Conservation (phyloP, 2,888 invertebrate species). For the Pammene aurita region DNA sequence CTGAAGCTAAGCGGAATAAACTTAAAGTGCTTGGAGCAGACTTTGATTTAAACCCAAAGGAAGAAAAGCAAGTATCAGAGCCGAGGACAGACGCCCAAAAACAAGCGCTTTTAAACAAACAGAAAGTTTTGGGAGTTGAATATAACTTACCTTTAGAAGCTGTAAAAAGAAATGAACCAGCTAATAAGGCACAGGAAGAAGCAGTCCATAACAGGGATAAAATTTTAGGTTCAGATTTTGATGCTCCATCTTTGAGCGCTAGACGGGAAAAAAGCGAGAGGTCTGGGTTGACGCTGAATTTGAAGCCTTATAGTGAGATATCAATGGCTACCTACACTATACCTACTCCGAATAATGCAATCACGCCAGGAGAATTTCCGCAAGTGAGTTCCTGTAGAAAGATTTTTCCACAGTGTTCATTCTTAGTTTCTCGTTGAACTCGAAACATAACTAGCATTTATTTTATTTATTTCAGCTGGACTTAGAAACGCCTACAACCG, state of each 20-base stretch:
- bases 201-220: constrained; percentile 67
- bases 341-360: constrained; percentile 58
- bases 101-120: constrained; percentile 84
- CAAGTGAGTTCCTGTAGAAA: constrained; percentile 70
- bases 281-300: constrained; percentile 68
- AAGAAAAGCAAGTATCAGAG: constrained; percentile 45
- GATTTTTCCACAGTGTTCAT: neutral
- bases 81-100: constrained; percentile 79
- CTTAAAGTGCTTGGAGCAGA: constrained; percentile 67
- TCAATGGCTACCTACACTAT: constrained; percentile 44
- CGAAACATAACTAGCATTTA: too few relatives aligned
- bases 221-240: constrained; percentile 58
- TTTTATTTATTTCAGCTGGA: constrained; percentile 75
- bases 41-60: constrained; percentile 50
- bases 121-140: constrained; percentile 85
- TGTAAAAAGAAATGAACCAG: constrained; percentile 55
- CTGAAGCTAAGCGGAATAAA: constrained; percentile 69
- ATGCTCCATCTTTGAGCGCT: constrained; percentile 46
- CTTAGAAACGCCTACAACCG: constrained; percentile 79
- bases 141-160: constrained; percentile 73
- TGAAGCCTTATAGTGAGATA: constrained; percentile 67
- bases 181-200: constrained; percentile 70
- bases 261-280: constrained; percentile 58
- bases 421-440: too few relatives aligned
- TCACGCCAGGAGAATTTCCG: constrained; percentile 75